These are phyloP conservation scores for Therioaphis trifolii DNA, from an alignment of 2,888 invertebrate species.

Conservation along the genomic window DNA sequence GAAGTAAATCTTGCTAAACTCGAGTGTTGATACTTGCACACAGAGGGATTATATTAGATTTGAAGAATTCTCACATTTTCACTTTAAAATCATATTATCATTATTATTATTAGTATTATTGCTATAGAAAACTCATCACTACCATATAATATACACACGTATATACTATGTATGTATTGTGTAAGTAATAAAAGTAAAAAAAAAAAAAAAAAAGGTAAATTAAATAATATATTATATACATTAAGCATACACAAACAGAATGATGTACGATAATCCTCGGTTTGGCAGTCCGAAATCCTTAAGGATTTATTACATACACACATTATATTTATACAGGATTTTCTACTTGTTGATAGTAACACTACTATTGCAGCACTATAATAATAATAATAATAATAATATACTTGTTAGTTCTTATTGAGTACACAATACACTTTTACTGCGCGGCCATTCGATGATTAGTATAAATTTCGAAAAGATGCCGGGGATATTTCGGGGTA, in stretches of 20 bases:
- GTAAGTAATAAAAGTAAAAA: not conserved
- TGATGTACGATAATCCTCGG: not conserved
- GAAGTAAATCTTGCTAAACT: conserved; percentile 8
- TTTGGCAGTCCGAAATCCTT: conserved; percentile 5
- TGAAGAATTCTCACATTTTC: conserved; percentile 31
- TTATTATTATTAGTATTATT: conserved; percentile 33
- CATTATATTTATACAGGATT: too few relatives aligned
- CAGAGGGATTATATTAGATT: conserved; percentile 32
- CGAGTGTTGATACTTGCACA: conserved; percentile 17
- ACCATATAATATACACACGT: too few relatives aligned
- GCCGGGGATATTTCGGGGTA: too few relatives aligned
- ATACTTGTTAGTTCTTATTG: too few relatives aligned
- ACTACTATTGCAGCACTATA: too few relatives aligned
- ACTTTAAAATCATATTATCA: too few relatives aligned
- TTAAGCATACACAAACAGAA: not conserved
- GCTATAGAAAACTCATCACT: conserved; percentile 23
- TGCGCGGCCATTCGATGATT: too few relatives aligned
- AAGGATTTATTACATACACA: conserved; percentile 35
- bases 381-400: too few relatives aligned
- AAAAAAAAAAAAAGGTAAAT: conserved; percentile 23
- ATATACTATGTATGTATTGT: too few relatives aligned
- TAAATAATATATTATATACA: not conserved
- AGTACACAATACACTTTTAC: too few relatives aligned
- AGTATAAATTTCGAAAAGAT: too few relatives aligned
- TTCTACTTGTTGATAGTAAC: conserved; percentile 39